phyloP scores from a whole-genome alignment of 1,140 invertebrate species.

The Diabrotica undecimpunctata region DNA sequence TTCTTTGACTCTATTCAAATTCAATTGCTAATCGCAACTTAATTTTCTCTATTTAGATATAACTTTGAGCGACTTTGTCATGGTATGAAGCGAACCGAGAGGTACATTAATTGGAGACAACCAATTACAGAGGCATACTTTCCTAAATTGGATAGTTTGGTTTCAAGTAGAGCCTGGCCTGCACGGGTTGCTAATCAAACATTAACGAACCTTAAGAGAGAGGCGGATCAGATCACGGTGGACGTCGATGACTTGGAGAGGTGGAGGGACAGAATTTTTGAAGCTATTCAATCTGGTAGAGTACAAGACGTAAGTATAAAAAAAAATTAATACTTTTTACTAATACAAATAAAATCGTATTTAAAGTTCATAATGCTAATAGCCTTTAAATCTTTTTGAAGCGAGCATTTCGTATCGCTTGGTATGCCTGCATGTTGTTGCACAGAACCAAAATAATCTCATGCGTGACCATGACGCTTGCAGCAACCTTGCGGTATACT shows the following conservation, averaged over 20 bases:
- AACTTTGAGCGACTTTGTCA: conserved; percentile 54
- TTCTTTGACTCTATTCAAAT: no score
- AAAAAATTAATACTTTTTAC: no score
- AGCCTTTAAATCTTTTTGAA: background rate
- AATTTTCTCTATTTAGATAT: conserved; percentile 37
- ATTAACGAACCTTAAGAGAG: conserved; percentile 62
- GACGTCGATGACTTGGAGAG: conserved; percentile 68
- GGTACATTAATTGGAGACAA: conserved; percentile 58
- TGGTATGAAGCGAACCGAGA: conserved; percentile 54
- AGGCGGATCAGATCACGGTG: conserved; percentile 60
- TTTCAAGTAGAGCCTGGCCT: conserved; percentile 61
- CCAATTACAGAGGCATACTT: conserved; percentile 70
- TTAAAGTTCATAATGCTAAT: no score
- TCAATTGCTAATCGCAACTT: no score
- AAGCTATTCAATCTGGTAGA: conserved; percentile 68
- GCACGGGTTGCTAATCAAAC: conserved; percentile 56
- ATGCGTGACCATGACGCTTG: no score
- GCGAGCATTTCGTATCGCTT: no score
- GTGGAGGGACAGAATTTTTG: conserved; percentile 71
- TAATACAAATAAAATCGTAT: no score
- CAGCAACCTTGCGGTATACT: no score
- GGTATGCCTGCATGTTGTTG: no score
- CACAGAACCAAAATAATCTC: no score
- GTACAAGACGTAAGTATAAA: conserved; percentile 46
- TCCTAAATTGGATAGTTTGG: conserved; percentile 65